Conservation (phyloP, 2,113 vertebrate species). For the Dendropsophus ebraccatus region DNA sequence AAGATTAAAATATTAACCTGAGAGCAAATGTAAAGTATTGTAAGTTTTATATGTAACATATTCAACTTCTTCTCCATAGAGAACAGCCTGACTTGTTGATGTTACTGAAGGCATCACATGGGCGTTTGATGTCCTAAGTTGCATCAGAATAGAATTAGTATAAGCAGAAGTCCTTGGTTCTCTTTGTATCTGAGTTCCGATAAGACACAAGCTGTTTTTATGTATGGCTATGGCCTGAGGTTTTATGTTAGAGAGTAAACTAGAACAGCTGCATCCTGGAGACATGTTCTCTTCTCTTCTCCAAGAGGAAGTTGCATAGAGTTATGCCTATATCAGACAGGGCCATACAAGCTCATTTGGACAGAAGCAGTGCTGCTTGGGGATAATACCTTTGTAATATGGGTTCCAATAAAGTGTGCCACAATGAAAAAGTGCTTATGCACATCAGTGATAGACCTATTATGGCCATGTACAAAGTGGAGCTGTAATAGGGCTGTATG, state of each 20-base stretch:
- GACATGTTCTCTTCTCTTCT: constrained; percentile 25
- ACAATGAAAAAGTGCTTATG: no score
- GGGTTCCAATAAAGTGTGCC: no score
- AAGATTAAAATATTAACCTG: no score
- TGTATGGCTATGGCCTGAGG: constrained; percentile 38
- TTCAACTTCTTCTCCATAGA: not conserved
- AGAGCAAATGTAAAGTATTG: not conserved
- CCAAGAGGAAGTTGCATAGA: not conserved
- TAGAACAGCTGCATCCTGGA: constrained; percentile 50
- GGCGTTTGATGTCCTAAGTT: not conserved
- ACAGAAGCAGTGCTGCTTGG: no score
- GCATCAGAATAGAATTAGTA: not conserved
- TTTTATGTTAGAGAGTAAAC: constrained; percentile 24
- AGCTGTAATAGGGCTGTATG: not conserved
- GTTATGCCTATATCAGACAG: not conserved
- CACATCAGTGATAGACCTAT: no score
- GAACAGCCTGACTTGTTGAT: not conserved
- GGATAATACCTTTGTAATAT: no score
- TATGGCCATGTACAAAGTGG: not conserved
- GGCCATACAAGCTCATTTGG: no score
- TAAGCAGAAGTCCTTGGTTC: not conserved
- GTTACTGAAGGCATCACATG: not conserved
- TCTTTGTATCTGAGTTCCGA: not conserved
- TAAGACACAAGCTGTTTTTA: constrained; percentile 9
- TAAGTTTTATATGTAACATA: not conserved